Percentiles rank a stretch among this genome's conserved stretches.
Evolutionary conservation across 1,140 invertebrate genomes (phyloP).

Genomic region (Drosophila lacertosa): DNA sequence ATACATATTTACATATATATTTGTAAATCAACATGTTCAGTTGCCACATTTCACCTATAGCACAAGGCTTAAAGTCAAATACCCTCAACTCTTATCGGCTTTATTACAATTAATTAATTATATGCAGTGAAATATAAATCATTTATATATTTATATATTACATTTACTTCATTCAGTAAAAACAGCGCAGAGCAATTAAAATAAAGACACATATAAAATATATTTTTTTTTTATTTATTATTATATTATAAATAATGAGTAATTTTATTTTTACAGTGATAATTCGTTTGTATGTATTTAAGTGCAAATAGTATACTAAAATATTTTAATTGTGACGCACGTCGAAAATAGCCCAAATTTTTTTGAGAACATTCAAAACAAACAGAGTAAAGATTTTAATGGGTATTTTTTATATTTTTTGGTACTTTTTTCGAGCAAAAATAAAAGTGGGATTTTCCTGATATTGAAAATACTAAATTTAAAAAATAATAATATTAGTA

Average conservation of each 20-base stretch:
- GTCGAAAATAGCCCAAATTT: too few relatives aligned
- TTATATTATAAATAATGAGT: not conserved
- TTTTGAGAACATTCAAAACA: too few relatives aligned
- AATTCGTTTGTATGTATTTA: not conserved
- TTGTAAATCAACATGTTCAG: too few relatives aligned
- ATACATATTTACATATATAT: too few relatives aligned
- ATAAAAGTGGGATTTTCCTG: too few relatives aligned
- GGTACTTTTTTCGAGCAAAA: too few relatives aligned
- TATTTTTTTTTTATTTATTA: not conserved
- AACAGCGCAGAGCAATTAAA: not conserved
- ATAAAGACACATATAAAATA: not conserved
- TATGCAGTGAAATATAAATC: conserved; percentile 41
- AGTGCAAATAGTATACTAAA: too few relatives aligned
- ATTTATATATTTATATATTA: conserved; percentile 26
- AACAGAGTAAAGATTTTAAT: too few relatives aligned
- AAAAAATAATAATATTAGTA: too few relatives aligned
- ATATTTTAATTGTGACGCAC: too few relatives aligned
- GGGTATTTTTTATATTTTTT: too few relatives aligned
- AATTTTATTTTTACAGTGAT: not conserved
- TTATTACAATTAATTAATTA: conserved; percentile 65
- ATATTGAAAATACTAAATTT: too few relatives aligned
- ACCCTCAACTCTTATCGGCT: conserved; percentile 42
- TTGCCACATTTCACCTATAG: not conserved
- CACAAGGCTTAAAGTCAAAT: conserved; percentile 35
- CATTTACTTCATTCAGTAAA: conserved; percentile 16